Evolutionary conservation across 1,140 invertebrate genomes (phyloP), one percentile per base, ranked within the genome.

Genomic region (Pachyrhynchus sulphureomaculatus): DNA sequence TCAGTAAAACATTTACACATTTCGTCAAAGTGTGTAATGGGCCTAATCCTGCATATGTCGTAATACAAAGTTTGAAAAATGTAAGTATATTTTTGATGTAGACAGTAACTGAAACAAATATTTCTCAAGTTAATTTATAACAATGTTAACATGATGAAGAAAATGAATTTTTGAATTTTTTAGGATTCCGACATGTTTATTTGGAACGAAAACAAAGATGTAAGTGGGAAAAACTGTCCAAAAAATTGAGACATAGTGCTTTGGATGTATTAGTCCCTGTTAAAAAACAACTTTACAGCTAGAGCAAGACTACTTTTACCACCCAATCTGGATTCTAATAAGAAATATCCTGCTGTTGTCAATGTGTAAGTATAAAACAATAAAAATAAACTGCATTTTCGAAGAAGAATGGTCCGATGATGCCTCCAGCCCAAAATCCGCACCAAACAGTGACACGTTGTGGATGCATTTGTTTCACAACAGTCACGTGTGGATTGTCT

Each of bases 321-420:
- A 23, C 88, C 88, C 0, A 81, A 83, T 32, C 83, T 89, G 29
- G 82, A 90, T 72, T 77, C 82, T 21, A 78, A 74, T 6, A 82
- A 78, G 12, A 86, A 76, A 65, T 96, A 96, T 78, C 93, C 94
- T 0, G 82, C 95, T 79, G 79, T 95, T 18, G 84, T 95, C 49
- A 83, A 89, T 68, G 92, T 95, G 82, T 96, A 80, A 87, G 89
- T 87, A 32, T 23, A 17, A 9, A 20, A 32, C 5, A 13, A 41
- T 41, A 6, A 13, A 5, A 5, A 8, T 6, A 41, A 8, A n/a
- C n/a, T n/a, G n/a, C n/a, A n/a, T n/a, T n/a, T n/a, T n/a, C n/a
- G n/a, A n/a, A n/a, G n/a, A n/a, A n/a, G n/a, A n/a, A n/a, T n/a
- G n/a, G n/a, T n/a, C n/a, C n/a, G n/a, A n/a, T n/a, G n/a, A n/a